A percentile compares a stretch with the other conserved stretches of the same genome.
Conservation (phyloP, 2,888 invertebrate species). For the Dryadula phaetusa region DNA sequence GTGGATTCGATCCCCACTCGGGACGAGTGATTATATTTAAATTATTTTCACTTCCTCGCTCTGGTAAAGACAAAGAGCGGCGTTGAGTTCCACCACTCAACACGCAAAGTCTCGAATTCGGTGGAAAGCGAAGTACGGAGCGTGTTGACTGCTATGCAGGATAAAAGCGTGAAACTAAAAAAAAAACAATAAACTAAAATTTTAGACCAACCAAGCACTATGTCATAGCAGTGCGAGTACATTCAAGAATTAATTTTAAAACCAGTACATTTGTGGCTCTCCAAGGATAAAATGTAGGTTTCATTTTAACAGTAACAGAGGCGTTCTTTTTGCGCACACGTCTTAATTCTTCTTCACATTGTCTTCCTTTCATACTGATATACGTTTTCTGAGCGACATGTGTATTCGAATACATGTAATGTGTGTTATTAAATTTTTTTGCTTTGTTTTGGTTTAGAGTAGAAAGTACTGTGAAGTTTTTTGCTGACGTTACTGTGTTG, state of each 20-base stretch:
- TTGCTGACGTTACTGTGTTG: not conserved
- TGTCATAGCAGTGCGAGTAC: not conserved
- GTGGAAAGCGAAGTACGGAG: too few relatives aligned
- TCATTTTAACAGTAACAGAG: constrained; percentile 13
- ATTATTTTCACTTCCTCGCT: too few relatives aligned
- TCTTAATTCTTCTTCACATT: constrained; percentile 27
- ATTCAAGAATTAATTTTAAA: constrained; percentile 10
- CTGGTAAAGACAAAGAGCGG: too few relatives aligned
- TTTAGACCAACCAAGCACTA: constrained; percentile 10
- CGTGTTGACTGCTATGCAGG: too few relatives aligned
- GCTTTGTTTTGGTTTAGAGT: not conserved
- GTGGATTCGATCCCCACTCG: too few relatives aligned
- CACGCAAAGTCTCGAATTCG: too few relatives aligned
- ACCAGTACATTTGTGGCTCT: constrained; percentile 14
- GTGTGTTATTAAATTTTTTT: constrained; percentile 11
- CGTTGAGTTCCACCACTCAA: too few relatives aligned
- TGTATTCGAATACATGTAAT: constrained; percentile 4
- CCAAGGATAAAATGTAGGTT: constrained; percentile 23
- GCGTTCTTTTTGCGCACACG: constrained; percentile 24
- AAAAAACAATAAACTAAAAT: too few relatives aligned
- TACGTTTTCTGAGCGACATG: constrained; percentile 16
- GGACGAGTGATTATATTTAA: too few relatives aligned
- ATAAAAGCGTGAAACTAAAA: too few relatives aligned
- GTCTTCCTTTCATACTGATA: constrained; percentile 20
- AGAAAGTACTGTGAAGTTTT: not conserved